A percentile compares a stretch with the other conserved stretches of the same genome.
These are phyloP conservation scores for Drosophila tristis DNA, from an alignment of 1,140 invertebrate genomes.

Conservation along the genomic window DNA sequence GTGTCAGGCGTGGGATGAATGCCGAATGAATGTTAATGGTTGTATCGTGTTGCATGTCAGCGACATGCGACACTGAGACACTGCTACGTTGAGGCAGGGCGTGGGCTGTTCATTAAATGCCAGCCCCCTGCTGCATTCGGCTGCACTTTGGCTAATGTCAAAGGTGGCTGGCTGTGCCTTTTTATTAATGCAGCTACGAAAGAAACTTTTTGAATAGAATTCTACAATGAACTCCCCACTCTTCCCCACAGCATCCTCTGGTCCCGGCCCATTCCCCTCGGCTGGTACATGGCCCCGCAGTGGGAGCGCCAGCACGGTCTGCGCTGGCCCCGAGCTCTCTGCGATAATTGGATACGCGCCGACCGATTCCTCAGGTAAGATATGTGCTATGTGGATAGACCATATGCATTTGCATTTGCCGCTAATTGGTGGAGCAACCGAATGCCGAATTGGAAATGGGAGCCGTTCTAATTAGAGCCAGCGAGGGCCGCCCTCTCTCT, in stretches of 20 bases:
- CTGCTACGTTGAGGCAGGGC: not conserved
- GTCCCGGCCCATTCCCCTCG: constrained; percentile 95
- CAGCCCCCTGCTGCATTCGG: constrained; percentile 1
- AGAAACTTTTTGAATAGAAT: constrained; percentile 12
- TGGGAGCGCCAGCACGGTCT: constrained; percentile 92
- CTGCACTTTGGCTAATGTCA: constrained; percentile 11
- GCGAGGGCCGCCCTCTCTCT: too few species aligned
- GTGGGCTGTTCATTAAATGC: constrained; percentile 16
- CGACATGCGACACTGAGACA: not conserved
- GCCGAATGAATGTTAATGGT: constrained; percentile 41
- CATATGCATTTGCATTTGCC: constrained; percentile 55
- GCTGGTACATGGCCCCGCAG: constrained; percentile 95
- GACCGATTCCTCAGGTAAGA: constrained; percentile 89
- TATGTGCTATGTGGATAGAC: not conserved
- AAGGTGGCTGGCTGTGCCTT: constrained; percentile 5
- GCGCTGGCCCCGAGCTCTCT: constrained; percentile 92
- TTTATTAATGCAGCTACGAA: constrained; percentile 33
- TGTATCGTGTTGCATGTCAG: constrained; percentile 38
- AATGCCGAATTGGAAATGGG: constrained; percentile 23
- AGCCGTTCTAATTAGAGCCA: constrained; percentile 37
- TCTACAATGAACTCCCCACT: constrained; percentile 16
- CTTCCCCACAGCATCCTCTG: constrained; percentile 89
- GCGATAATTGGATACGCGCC: constrained; percentile 94
- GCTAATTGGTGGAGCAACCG: constrained; percentile 68
- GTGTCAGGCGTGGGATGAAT: constrained; percentile 16